A percentile compares a stretch with the other conserved stretches of the same genome.
Evolutionary conservation across 2,888 invertebrate species (phyloP).

Genomic region (Ecliptopera silaceata): DNA sequence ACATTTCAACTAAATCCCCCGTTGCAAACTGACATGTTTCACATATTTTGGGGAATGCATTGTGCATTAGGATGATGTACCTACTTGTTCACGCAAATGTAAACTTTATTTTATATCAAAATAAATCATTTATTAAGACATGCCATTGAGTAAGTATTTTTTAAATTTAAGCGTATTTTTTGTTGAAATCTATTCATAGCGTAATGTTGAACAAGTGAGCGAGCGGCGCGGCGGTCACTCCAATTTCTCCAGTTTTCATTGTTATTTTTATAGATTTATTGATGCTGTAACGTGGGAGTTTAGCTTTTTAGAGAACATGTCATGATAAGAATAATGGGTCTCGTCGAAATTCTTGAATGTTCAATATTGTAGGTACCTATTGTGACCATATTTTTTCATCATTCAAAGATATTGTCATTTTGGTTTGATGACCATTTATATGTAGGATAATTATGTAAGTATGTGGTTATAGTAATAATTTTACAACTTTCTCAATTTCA

Average conservation of each 20-base stretch:
- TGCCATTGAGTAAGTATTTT: too few species aligned
- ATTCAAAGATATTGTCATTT: too few species aligned
- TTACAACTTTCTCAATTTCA: too few species aligned
- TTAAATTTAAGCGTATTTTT: neutral
- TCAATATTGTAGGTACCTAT: too few species aligned
- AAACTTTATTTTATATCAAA: constrained; percentile 33
- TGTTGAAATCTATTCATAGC: neutral
- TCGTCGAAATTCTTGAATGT: too few species aligned
- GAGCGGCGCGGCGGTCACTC: constrained; percentile 59
- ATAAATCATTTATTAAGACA: constrained; percentile 17
- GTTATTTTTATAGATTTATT: constrained; percentile 37
- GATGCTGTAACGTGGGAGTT: constrained; percentile 40
- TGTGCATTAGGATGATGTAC: constrained; percentile 24
- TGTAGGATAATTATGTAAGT: too few species aligned
- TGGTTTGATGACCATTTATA: too few species aligned
- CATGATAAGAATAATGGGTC: neutral
- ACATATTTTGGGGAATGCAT: constrained; percentile 45
- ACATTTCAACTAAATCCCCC: constrained; percentile 73
- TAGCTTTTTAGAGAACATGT: constrained; percentile 28
- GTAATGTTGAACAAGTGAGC: constrained; percentile 14
- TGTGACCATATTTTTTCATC: too few species aligned
- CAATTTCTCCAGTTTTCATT: constrained; percentile 44
- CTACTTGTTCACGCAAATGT: constrained; percentile 32
- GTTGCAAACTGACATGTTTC: constrained; percentile 47
- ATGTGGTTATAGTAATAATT: too few species aligned